Conservation (phyloP, 1,140 invertebrate species). For the Thaumetopoea pityocampa region DNA sequence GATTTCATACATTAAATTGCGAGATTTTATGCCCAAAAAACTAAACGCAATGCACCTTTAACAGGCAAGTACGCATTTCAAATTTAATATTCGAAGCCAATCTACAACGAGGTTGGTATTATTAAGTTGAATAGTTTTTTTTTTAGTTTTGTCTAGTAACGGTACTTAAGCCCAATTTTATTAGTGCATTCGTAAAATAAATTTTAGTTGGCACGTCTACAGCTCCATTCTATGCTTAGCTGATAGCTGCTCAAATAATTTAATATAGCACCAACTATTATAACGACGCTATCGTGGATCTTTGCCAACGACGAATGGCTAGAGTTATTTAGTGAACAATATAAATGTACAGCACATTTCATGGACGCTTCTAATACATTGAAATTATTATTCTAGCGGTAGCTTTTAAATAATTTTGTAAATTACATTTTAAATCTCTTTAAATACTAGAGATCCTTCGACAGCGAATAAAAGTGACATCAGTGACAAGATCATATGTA, state of each 20-base stretch:
- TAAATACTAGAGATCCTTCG: slow-evolving; percentile 28
- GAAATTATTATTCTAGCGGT: slow-evolving; percentile 27
- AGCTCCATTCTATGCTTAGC: slow-evolving; percentile 27
- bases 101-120: slow-evolving; percentile 6
- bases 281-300: slow-evolving; percentile 39
- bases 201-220: slow-evolving; percentile 22
- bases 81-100: slow-evolving; percentile 14
- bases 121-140: background rate
- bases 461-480: slow-evolving; percentile 23
- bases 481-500: slow-evolving; percentile 29
- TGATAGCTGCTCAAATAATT: slow-evolving; percentile 36
- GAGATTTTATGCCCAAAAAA: slow-evolving; percentile 35
- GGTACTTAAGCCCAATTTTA: slow-evolving; percentile 4
- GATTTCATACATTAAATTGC: slow-evolving; percentile 42
- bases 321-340: slow-evolving; percentile 21
- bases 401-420: slow-evolving; percentile 41
- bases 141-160: background rate
- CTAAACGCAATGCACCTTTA: slow-evolving; percentile 27
- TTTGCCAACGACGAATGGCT: slow-evolving; percentile 35
- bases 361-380: slow-evolving; percentile 19
- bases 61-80: slow-evolving; percentile 12
- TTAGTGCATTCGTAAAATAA: slow-evolving; percentile 26
- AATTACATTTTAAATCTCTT: slow-evolving; percentile 30
- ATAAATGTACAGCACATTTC: slow-evolving; percentile 11
- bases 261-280: slow-evolving; percentile 58